Base-by-base conservation (phyloP, 2,113 vertebrate genomes). In the Pampusana beccarii region DNA sequence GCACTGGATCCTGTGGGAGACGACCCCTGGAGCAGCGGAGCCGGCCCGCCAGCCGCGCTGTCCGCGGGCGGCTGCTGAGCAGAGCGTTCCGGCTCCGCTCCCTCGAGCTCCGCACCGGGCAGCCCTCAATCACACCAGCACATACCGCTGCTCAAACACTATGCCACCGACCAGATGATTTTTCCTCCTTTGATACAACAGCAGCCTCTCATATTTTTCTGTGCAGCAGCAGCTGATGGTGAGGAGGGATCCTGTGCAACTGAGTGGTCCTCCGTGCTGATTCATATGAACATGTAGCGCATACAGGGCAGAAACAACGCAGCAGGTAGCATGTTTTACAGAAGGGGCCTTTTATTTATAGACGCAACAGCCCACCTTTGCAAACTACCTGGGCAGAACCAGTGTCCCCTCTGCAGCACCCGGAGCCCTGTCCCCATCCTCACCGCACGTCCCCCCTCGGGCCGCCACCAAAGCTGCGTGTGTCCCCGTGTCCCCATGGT, bases 81-180 rank as follows among this genome's bases (percentile, higher is more conserved):
- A 2, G 40, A 46, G 36, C 21, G 21, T 2, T 0, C 51, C 51
- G 36, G 50, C 50, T 51, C 72, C 79, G 69, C 26, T 36, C 51
- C 54, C 2, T 0, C 25, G 17, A 73, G 79, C 60, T 21, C 56
- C 36, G 62, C 62, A 42, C 53, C 34, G 1, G 3, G 3, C 58
- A 6, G 31, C 7, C 57, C 58, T 42, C 33, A 60, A 77, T 54
- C 21, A 46, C 74, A 33, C 62, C 58, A 56, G 16, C 34, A 42
- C 51, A 44, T 1, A 0, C 28, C 2, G 2, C 17, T 61, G 74
- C 75, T 57, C 75, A 60, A 11, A 62, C 28, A 8, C 65, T 28
- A 3, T 25, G 20, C 24, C 1, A 3, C 54, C 3, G 0, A 34
- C 42, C 40, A 8, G 48, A 7, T 2, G 0, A 8, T 19, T n/a